phyloP scores from a whole-genome alignment of 2,113 vertebrate species.

The Rhabdornis inornatus region DNA sequence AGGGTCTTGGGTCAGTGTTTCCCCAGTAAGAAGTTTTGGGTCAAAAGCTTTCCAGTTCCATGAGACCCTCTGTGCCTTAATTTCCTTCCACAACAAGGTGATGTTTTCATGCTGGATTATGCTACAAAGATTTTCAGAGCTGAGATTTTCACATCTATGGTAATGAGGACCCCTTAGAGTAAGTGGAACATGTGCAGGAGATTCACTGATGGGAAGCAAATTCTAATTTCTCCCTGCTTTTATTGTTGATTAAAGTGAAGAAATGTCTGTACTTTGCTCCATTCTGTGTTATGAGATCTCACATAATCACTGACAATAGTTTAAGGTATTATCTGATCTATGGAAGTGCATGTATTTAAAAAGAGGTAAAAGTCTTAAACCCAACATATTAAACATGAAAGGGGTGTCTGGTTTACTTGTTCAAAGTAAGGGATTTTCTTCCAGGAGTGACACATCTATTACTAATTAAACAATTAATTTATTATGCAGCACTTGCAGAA shows the following conservation, averaged over 20 bases:
- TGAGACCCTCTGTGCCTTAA: background rate
- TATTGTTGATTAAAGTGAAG: slow-evolving; percentile 74
- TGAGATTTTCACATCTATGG: background rate
- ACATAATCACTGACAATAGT: slow-evolving; percentile 76
- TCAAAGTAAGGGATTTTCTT: slow-evolving; percentile 56
- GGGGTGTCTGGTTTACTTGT: slow-evolving; percentile 64
- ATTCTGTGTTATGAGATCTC: slow-evolving; percentile 73
- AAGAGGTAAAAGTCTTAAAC: slow-evolving; percentile 74
- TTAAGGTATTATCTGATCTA: slow-evolving; percentile 78
- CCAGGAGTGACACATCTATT: slow-evolving; percentile 66
- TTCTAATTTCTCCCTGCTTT: slow-evolving; percentile 72
- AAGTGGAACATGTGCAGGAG: slow-evolving; percentile 41
- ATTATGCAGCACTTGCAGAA: slow-evolving; percentile 66
- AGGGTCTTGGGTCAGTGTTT: background rate
- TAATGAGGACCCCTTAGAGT: background rate
- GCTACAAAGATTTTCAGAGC: background rate
- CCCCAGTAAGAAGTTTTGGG: background rate
- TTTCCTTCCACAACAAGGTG: background rate
- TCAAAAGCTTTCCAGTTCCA: background rate
- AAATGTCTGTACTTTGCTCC: slow-evolving; percentile 69
- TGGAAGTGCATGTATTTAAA: slow-evolving; percentile 68
- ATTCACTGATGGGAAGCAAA: slow-evolving; percentile 70
- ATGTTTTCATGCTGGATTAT: background rate
- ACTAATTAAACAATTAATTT: slow-evolving; percentile 72
- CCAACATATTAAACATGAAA: slow-evolving; percentile 70